Base-by-base conservation (phyloP, 2,797 vertebrate species). In the Nyctibius grandis region DNA sequence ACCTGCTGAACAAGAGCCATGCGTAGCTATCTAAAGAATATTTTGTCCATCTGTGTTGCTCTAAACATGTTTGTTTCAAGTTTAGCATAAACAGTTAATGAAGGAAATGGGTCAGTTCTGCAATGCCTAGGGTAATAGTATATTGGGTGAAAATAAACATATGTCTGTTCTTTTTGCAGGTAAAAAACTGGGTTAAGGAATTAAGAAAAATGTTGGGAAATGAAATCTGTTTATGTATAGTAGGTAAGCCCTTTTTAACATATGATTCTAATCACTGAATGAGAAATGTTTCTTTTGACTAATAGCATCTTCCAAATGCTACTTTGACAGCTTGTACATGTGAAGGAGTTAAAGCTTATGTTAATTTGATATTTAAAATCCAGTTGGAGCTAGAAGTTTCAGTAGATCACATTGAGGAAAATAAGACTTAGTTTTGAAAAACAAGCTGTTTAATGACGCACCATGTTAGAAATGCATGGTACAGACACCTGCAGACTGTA, bases 201-300 rank as follows among this genome's bases (percentile, higher is more conserved):
- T 97, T 99, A 98, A 98, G 99, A 96, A 99, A 99, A 99, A 99
- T 99, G 99, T 97, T 99, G 98, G 99, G 99, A 91, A 99, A 99
- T 92, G 99, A 99, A 96, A 99, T 99, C 95, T 99, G 99, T 99
- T 99, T 99, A 98, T 99, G 99, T 99, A 99, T 99, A 98, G 99
- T 99, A 98, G 99, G 99, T 99, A 98, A 98, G 99, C 76, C 3
- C 57, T 47, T 75, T 63, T 75, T 34, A 80, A 36, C 11, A 22
- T 22, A 9, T 59, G 45, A 61, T 85, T 88, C 11, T 83, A 47
- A 36, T 73, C 22, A 44, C 34, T 88, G 64, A 65, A 61, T 67
- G 28, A 10, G 10, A 84, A 75, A 25, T 19, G 12, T n/a, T 34
- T 82, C 3, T 51, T 75, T 68, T 93, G 38, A 54, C 76, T 38